Conservation (phyloP, 2,797 vertebrate species). For the Gobio occitaniae region DNA sequence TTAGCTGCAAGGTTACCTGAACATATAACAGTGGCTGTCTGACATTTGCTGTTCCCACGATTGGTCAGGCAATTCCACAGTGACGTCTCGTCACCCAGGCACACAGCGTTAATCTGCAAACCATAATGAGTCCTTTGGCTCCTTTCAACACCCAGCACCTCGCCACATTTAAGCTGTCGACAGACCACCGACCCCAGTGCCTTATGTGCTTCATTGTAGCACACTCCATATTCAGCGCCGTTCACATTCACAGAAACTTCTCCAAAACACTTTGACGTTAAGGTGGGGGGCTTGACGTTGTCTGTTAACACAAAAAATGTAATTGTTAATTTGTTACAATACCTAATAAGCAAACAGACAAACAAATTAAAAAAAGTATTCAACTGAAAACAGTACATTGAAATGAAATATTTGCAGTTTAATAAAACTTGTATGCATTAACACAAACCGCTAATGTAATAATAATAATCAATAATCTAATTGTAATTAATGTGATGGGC, state of each 20-base stretch:
- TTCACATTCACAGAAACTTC: conserved; percentile 28
- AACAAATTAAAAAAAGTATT: not conserved
- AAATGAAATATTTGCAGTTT: not conserved
- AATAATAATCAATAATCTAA: no score
- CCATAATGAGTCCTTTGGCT: accelerated
- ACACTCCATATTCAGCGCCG: accelerated
- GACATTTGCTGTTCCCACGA: accelerated
- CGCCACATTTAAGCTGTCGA: conserved; percentile 64
- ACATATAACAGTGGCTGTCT: conserved; percentile 52
- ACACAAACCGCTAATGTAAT: not conserved
- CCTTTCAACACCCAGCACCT: accelerated
- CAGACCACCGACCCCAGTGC: conserved; percentile 59
- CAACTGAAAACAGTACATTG: not conserved
- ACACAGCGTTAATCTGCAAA: conserved; percentile 54
- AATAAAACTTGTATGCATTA: not conserved
- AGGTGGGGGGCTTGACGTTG: not conserved
- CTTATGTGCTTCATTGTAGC: accelerated
- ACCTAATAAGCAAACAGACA: not conserved
- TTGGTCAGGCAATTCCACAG: conserved; percentile 71
- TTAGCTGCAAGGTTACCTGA: conserved; percentile 58
- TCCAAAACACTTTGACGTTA: conserved; percentile 57
- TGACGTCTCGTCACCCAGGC: conserved; percentile 60
- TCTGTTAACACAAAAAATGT: not conserved
- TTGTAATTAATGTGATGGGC: not conserved
- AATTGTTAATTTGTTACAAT: not conserved